Conservation (phyloP, 2,888 invertebrate genomes). For the Drosophila ustulata region DNA sequence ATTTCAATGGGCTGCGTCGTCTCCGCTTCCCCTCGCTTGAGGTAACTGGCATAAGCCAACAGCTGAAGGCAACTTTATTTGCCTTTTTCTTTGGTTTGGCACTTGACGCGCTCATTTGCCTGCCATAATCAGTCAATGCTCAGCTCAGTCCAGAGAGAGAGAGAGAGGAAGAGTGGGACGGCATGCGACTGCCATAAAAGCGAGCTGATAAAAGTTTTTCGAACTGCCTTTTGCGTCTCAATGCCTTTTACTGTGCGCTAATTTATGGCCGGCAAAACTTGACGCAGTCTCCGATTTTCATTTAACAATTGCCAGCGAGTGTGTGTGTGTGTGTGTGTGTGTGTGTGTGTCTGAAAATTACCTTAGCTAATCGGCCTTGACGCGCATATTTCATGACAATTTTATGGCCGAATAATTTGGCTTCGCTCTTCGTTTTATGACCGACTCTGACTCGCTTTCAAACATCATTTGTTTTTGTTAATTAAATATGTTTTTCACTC, state of each 20-base stretch:
- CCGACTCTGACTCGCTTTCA: constrained; percentile 26
- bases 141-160: not conserved
- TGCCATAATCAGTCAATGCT: constrained; percentile 66
- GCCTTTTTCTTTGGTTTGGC: constrained; percentile 40
- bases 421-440: constrained; percentile 55
- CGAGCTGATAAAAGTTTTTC: constrained; percentile 67
- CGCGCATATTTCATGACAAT: constrained; percentile 59
- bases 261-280: constrained; percentile 63
- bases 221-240: constrained; percentile 40
- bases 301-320: constrained; percentile 41
- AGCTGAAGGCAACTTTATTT: constrained; percentile 22
- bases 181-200: constrained; percentile 48
- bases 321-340: constrained; percentile 1
- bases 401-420: constrained; percentile 70
- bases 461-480: constrained; percentile 66
- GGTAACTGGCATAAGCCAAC: not conserved
- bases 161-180: not conserved
- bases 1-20: constrained; percentile 50
- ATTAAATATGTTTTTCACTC: constrained; percentile 59
- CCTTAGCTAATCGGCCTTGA: constrained; percentile 46
- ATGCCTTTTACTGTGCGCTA: constrained; percentile 61
- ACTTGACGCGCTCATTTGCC: constrained; percentile 65
- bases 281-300: constrained; percentile 46
- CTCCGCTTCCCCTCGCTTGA: not conserved
- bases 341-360: constrained; percentile 26